phyloP scores from a whole-genome alignment of 2,888 invertebrate genomes.

The Protodeltote pygarga region DNA sequence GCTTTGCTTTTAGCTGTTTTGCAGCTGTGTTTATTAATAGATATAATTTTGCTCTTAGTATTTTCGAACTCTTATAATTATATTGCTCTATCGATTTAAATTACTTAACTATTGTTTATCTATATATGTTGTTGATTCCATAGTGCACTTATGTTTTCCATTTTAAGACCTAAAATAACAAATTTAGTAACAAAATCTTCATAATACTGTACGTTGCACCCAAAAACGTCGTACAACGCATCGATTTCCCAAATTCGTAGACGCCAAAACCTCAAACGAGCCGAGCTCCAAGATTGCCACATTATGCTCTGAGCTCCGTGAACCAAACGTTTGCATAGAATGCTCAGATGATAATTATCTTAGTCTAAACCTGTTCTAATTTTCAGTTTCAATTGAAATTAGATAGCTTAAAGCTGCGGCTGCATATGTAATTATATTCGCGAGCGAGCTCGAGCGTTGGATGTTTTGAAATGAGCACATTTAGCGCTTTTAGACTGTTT shows the following conservation, averaged over 20 bases:
- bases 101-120: too few relatives aligned
- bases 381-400: constrained; percentile 31
- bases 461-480: background rate
- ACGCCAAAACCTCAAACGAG: constrained; percentile 11
- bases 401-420: constrained; percentile 12
- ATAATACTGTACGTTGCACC: constrained; percentile 16
- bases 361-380: constrained; percentile 23
- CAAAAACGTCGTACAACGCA: background rate
- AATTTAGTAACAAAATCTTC: too few relatives aligned
- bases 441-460: background rate
- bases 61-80: too few relatives aligned
- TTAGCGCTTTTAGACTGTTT: too few relatives aligned
- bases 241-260: constrained; percentile 5
- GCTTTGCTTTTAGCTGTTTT: too few relatives aligned
- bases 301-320: constrained; percentile 35
- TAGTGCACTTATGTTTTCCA: too few relatives aligned
- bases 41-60: too few relatives aligned
- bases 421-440: constrained; percentile 28
- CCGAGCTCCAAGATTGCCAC: constrained; percentile 47
- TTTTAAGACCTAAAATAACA: too few relatives aligned
- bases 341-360: constrained; percentile 35
- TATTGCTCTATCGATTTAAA: too few relatives aligned
- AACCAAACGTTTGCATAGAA: constrained; percentile 12
- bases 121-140: too few relatives aligned
- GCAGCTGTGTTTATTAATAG: too few relatives aligned